phyloP scores from a whole-genome alignment of 2,797 vertebrate genomes.

The Eleutherodactylus coqui region DNA sequence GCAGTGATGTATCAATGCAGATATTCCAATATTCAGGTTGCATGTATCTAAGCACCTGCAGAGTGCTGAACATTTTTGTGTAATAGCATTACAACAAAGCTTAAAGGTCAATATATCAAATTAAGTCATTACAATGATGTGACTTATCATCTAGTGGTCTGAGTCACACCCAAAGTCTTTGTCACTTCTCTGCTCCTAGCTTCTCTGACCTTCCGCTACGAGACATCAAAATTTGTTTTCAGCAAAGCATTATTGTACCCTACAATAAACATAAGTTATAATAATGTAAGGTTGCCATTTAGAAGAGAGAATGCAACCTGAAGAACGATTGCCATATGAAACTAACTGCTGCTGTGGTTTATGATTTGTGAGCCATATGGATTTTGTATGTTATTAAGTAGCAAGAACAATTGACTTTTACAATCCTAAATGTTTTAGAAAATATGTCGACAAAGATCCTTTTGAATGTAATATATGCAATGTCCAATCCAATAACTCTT shows the following conservation, averaged over 20 bases:
- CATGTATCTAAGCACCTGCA: no score
- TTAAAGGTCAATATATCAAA: background rate
- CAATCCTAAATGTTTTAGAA: constrained; percentile 36
- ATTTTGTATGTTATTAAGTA: constrained; percentile 30
- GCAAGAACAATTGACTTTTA: constrained; percentile 51
- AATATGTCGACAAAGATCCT: constrained; percentile 29
- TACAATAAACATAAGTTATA: background rate
- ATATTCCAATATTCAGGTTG: no score
- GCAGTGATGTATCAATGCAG: no score
- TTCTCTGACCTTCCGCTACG: background rate
- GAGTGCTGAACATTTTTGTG: no score
- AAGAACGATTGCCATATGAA: background rate
- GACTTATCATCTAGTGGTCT: no score
- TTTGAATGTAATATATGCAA: constrained; percentile 48
- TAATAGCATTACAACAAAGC: no score
- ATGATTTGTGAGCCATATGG: constrained; percentile 10
- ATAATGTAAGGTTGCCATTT: background rate
- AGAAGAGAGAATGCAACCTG: background rate
- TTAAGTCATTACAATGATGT: background rate
- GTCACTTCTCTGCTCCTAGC: background rate
- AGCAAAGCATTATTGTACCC: background rate
- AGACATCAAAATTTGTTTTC: background rate
- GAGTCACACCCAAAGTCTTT: background rate
- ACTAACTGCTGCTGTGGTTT: background rate
- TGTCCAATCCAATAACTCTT: constrained; percentile 59